Evolutionary conservation across 2,113 vertebrate genomes (phyloP).

Genomic region (Thunnus maccoyii): DNA sequence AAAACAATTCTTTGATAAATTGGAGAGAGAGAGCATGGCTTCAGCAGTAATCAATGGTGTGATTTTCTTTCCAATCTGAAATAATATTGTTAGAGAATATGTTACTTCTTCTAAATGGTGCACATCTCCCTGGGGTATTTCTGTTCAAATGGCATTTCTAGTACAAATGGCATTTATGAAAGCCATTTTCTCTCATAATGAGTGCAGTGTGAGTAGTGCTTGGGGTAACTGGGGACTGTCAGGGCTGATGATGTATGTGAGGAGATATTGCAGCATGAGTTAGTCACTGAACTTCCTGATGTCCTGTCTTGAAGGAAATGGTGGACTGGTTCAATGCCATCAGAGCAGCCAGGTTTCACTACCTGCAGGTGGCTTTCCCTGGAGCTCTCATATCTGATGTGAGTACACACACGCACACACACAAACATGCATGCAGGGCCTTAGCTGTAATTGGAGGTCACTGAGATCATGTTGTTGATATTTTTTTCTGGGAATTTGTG

Average conservation of each 20-base stretch:
- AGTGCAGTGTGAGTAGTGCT: neutral
- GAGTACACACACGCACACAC: conserved; percentile 23
- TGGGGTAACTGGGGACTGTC: no score
- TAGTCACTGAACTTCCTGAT: conserved; percentile 1
- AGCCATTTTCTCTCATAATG: neutral
- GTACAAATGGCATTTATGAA: neutral
- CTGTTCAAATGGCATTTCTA: conserved; percentile 12
- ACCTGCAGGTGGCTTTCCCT: conserved; percentile 87
- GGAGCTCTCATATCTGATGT: conserved; percentile 70
- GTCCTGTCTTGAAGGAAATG: conserved; percentile 87
- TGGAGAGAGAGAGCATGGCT: no score
- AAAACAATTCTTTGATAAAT: no score
- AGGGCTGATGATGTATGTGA: neutral
- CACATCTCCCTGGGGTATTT: neutral
- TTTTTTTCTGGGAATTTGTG: no score
- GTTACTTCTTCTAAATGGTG: neutral
- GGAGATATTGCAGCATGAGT: neutral
- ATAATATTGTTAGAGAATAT: neutral
- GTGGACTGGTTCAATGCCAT: conserved; percentile 95
- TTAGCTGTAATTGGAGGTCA: no score
- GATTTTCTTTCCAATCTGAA: neutral
- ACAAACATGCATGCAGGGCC: no score
- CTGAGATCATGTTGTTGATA: no score
- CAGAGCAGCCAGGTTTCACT: conserved; percentile 89
- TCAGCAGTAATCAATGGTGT: neutral